phyloP scores from a whole-genome alignment of 2,888 invertebrate species.

The Zele albiditarsus region DNA sequence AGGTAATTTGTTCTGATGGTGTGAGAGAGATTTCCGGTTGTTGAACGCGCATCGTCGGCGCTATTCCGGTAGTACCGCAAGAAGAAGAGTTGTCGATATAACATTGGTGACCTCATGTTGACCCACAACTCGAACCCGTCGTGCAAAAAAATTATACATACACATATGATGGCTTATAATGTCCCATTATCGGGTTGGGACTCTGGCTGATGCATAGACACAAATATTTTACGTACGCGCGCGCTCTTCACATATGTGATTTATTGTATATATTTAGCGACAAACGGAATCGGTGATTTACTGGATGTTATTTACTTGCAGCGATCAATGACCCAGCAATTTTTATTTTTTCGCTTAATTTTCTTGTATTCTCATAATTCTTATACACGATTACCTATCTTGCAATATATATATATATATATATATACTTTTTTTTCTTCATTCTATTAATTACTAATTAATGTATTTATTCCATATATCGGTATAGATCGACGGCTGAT shows the following conservation, averaged over 20 bases:
- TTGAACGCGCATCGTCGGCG: background rate
- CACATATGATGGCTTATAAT: background rate
- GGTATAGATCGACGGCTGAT: background rate
- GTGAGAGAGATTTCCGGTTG: constrained; percentile 44
- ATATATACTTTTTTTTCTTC: too few relatives aligned
- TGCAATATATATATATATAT: too few relatives aligned
- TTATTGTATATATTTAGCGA: constrained; percentile 29
- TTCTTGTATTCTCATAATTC: constrained; percentile 16
- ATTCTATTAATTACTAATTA: background rate
- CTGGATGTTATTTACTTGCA: constrained; percentile 15
- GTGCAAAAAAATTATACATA: background rate
- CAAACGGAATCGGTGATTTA: constrained; percentile 37
- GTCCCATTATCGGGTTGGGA: background rate
- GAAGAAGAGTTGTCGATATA: constrained; percentile 17
- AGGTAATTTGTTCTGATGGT: constrained; percentile 27
- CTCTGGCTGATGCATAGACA: background rate
- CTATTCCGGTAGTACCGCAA: constrained; percentile 41
- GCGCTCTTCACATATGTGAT: constrained; percentile 9
- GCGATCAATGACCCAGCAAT: constrained; percentile 34
- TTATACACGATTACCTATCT: constrained; percentile 2
- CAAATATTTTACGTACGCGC: background rate
- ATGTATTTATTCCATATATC: constrained; percentile 1
- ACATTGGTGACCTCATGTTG: constrained; percentile 26
- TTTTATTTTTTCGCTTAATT: constrained; percentile 14
- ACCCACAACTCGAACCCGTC: constrained; percentile 26